These are phyloP conservation scores for Morinoia aosen DNA, from an alignment of 2,888 invertebrate genomes.

Conservation along the genomic window DNA sequence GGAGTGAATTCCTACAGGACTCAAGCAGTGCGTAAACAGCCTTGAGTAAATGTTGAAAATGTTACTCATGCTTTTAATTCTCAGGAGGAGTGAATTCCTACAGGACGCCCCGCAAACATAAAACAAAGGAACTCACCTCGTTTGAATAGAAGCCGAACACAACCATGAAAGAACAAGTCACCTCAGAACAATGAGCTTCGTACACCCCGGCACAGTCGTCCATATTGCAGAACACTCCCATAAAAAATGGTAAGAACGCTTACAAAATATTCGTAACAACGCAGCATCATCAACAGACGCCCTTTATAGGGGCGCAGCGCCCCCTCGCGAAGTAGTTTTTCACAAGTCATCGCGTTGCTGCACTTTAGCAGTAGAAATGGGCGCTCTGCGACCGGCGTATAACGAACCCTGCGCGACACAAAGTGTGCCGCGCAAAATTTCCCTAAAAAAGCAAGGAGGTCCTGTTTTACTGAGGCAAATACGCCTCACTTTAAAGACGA, in stretches of 20 bases:
- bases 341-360: conserved; percentile 10
- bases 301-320: conserved; percentile 7
- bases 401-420: conserved; percentile 22
- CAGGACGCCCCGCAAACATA: neutral
- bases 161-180: neutral
- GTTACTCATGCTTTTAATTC: neutral
- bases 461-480: conserved; percentile 50
- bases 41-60: neutral
- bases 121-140: neutral
- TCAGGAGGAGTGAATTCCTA: neutral
- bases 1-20: neutral
- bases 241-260: neutral
- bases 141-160: neutral
- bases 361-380: conserved; percentile 22
- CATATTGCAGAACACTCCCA: neutral
- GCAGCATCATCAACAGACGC: conserved; percentile 19
- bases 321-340: conserved; percentile 7
- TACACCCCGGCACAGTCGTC: neutral
- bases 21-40: neutral
- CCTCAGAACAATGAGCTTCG: neutral
- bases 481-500: conserved; percentile 52
- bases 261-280: conserved; percentile 31
- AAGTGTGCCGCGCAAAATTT: conserved; percentile 36
- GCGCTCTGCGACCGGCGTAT: neutral
- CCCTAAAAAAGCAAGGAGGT: neutral